phyloP scores from a whole-genome alignment of 2,888 invertebrate genomes.

The Phengaris alcon region DNA sequence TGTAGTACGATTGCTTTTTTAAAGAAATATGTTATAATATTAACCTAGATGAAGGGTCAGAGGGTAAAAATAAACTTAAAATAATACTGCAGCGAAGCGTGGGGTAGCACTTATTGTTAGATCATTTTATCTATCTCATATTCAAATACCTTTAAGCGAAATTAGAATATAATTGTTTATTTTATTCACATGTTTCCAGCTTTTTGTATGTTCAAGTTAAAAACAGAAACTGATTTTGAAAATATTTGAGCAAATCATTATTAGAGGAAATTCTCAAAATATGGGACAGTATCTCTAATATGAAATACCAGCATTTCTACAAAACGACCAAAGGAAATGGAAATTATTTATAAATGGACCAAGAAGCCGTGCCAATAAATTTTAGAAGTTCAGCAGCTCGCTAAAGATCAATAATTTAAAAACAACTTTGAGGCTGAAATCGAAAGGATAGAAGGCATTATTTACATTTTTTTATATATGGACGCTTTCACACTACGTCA shows the following conservation, averaged over 20 bases:
- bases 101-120: neutral
- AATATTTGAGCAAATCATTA: neutral
- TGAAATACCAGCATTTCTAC: neutral
- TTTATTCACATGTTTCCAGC: too few relatives aligned
- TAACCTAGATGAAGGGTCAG: neutral
- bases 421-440: neutral
- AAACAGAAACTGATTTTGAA: too few relatives aligned
- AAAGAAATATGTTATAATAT: too few relatives aligned
- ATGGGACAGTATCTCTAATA: neutral
- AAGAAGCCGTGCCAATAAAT: neutral
- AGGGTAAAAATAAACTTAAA: neutral
- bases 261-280: neutral
- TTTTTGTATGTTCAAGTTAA: too few relatives aligned
- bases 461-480: neutral
- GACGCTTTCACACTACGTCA: too few relatives aligned
- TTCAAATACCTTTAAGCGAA: neutral
- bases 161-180: too few relatives aligned
- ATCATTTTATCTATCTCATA: neutral
- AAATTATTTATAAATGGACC: neutral
- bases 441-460: neutral
- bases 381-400: neutral
- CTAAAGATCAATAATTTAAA: neutral
- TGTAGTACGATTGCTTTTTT: too few relatives aligned
- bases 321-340: neutral
- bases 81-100: neutral